phyloP scores from a whole-genome alignment of 1,140 invertebrate species.

The Dreissena rostriformis region DNA sequence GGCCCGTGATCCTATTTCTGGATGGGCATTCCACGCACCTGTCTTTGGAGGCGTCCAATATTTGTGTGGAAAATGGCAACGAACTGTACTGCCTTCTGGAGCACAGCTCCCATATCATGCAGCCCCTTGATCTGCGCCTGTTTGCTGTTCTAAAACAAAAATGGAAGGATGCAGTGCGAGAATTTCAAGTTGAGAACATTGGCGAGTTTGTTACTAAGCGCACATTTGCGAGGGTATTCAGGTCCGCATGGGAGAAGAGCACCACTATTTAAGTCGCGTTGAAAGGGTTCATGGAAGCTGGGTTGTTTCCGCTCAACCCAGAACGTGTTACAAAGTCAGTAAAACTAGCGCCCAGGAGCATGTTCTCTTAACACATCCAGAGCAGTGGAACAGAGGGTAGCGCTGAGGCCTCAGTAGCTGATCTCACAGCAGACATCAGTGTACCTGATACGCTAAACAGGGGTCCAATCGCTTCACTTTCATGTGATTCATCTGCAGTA shows the following conservation, averaged over 20 bases:
- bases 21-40: slow-evolving; percentile 15
- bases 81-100: slow-evolving; percentile 22
- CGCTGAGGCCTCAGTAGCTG: too few relatives aligned
- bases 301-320: slow-evolving; percentile 5
- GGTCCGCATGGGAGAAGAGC: slow-evolving; percentile 16
- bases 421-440: too few relatives aligned
- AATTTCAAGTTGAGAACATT: slow-evolving; percentile 12
- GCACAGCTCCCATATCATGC: slow-evolving; percentile 3
- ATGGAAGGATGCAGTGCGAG: slow-evolving; percentile 13
- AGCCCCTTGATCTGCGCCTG: slow-evolving; percentile 11
- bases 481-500: background rate
- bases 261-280: slow-evolving; percentile 19
- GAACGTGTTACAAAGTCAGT: too few relatives aligned
- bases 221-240: slow-evolving; percentile 28
- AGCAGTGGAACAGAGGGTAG: too few relatives aligned
- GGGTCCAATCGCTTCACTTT: too few relatives aligned
- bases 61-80: slow-evolving; percentile 15
- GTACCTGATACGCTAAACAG: too few relatives aligned
- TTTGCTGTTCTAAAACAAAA: slow-evolving; percentile 13
- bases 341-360: too few relatives aligned
- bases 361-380: too few relatives aligned
- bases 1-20: slow-evolving; percentile 18
- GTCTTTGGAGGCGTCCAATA: background rate
- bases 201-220: slow-evolving; percentile 30
- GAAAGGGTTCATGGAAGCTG: slow-evolving; percentile 27